A percentile compares a stretch with the other conserved stretches of the same genome.
These are phyloP conservation scores for Blomia tropicalis DNA, from an alignment of 2,888 invertebrate species.

Conservation along the genomic window DNA sequence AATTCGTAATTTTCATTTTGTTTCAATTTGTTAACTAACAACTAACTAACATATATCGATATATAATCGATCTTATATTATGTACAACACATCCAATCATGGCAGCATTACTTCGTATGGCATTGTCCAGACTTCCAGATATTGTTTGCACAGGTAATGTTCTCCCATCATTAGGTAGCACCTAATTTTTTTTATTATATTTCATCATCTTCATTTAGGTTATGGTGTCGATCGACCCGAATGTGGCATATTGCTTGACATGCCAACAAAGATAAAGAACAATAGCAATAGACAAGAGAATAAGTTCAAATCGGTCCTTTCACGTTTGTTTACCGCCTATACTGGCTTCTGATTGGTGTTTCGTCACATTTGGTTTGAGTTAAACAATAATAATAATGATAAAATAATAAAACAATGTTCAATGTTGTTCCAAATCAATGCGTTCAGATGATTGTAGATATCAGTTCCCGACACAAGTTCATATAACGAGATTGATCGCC, in stretches of 20 bases:
- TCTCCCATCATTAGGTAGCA: too few relatives aligned
- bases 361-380: too few relatives aligned
- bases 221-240: conserved; percentile 29
- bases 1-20: neutral
- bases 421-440: neutral
- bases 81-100: conserved; percentile 23
- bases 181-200: too few relatives aligned
- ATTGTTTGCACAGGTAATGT: conserved; percentile 28
- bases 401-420: neutral
- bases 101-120: conserved; percentile 29
- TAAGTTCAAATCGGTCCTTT: conserved; percentile 27
- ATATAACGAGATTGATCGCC: conserved; percentile 14
- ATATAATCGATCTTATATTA: neutral
- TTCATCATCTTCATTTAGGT: conserved; percentile 13
- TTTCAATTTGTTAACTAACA: neutral
- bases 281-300: conserved; percentile 28
- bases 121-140: conserved; percentile 30
- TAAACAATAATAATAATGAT: neutral
- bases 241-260: conserved; percentile 28
- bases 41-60: too few relatives aligned
- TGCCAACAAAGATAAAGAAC: conserved; percentile 26
- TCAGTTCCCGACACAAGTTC: conserved; percentile 9
- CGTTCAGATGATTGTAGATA: conserved; percentile 8
- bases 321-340: conserved; percentile 30
- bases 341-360: conserved; percentile 27